phyloP scores from a whole-genome alignment of 1,140 invertebrate genomes.

The Danaus plexippus region DNA sequence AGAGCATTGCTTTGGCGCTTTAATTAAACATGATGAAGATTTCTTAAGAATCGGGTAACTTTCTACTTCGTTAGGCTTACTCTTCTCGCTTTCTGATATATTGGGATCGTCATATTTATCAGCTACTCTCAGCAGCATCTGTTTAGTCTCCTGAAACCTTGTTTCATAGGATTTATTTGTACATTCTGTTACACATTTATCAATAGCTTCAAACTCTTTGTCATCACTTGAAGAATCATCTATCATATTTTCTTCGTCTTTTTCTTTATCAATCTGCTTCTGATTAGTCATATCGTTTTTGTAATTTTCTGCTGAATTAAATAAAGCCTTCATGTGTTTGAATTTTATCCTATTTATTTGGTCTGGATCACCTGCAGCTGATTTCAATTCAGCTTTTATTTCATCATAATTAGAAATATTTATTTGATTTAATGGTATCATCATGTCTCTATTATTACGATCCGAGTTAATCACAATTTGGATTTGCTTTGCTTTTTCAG shows the following conservation, averaged over 20 bases:
- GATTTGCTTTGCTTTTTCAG: slow-evolving; percentile 61
- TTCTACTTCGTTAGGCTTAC: slow-evolving; percentile 13
- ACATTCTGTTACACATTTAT: slow-evolving; percentile 54
- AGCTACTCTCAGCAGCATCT: slow-evolving; percentile 51
- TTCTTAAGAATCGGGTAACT: slow-evolving; percentile 44
- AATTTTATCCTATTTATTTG: slow-evolving; percentile 49
- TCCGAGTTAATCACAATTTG: slow-evolving; percentile 45
- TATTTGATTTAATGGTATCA: slow-evolving; percentile 48
- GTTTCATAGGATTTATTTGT: slow-evolving; percentile 61
- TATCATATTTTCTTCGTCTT: slow-evolving; percentile 18
- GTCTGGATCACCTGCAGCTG: slow-evolving; percentile 33
- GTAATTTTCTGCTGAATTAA: slow-evolving; percentile 38
- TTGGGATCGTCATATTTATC: slow-evolving; percentile 47
- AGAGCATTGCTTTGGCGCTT: slow-evolving; percentile 26
- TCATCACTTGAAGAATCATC: slow-evolving; percentile 33
- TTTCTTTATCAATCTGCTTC: slow-evolving; percentile 9
- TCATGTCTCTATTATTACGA: slow-evolving; percentile 22
- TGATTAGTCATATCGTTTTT: slow-evolving; percentile 14
- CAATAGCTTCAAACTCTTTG: slow-evolving; percentile 54
- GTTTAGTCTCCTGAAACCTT: slow-evolving; percentile 55
- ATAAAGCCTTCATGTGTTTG: slow-evolving; percentile 49
- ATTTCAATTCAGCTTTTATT: slow-evolving; percentile 40
- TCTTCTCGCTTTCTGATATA: slow-evolving; percentile 10
- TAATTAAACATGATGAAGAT: slow-evolving; percentile 41
- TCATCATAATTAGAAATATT: slow-evolving; percentile 39